These are phyloP conservation scores for Zhengitettix transpicula DNA, from an alignment of 2,888 invertebrate species.

Conservation along the genomic window DNA sequence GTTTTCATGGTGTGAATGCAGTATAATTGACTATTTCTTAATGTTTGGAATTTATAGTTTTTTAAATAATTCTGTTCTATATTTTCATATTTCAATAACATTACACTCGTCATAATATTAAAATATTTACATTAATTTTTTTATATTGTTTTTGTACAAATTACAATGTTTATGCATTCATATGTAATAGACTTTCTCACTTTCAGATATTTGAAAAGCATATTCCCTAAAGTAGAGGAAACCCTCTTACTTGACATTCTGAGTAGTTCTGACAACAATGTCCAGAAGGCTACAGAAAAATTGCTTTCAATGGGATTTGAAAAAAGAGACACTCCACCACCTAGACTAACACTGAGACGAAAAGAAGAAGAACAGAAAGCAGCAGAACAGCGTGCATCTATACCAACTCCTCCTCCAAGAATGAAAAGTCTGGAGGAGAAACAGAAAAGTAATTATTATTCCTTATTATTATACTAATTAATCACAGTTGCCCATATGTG, in stretches of 20 bases:
- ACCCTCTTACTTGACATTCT: slow-evolving; percentile 68
- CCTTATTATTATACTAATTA: background rate
- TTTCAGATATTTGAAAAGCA: slow-evolving; percentile 72
- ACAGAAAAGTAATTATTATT: slow-evolving; percentile 36
- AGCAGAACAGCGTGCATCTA: slow-evolving; percentile 18
- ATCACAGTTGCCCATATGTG: too few species aligned
- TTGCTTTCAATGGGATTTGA: slow-evolving; percentile 64
- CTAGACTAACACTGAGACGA: slow-evolving; percentile 32
- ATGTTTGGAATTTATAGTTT: too few species aligned
- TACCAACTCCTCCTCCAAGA: slow-evolving; percentile 38
- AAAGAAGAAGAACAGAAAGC: slow-evolving; percentile 22
- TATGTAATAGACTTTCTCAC: too few species aligned
- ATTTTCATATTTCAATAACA: too few species aligned
- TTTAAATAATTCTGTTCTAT: too few species aligned
- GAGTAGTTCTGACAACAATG: slow-evolving; percentile 77
- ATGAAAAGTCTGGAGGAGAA: slow-evolving; percentile 55
- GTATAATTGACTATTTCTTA: too few species aligned
- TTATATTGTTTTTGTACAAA: too few species aligned
- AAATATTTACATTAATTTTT: too few species aligned
- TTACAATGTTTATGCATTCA: too few species aligned
- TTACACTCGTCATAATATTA: too few species aligned
- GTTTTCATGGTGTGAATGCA: too few species aligned
- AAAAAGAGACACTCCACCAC: slow-evolving; percentile 51
- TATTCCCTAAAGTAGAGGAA: slow-evolving; percentile 82
- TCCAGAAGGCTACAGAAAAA: slow-evolving; percentile 71